A percentile compares a stretch with the other conserved stretches of the same genome.
phyloP scores from a whole-genome alignment of 2,888 invertebrate species.

The Pseudanteris insignis region DNA sequence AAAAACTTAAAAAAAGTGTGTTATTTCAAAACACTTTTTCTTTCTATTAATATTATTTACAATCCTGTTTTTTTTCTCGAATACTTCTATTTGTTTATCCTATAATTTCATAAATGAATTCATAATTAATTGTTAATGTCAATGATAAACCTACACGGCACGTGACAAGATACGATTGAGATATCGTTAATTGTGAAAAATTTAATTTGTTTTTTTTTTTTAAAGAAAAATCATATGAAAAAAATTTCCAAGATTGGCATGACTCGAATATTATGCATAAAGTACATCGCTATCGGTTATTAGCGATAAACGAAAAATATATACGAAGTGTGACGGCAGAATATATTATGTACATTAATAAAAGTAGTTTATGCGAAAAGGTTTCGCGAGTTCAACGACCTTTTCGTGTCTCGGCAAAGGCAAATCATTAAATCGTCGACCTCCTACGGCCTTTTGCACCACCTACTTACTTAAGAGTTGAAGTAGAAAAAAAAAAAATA shows the following conservation, averaged over 20 bases:
- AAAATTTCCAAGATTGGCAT: too few relatives aligned
- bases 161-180: neutral
- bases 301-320: neutral
- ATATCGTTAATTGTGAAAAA: too few relatives aligned
- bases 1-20: too few relatives aligned
- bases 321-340: constrained; percentile 1
- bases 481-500: constrained; percentile 19
- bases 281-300: neutral
- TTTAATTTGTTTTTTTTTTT: too few relatives aligned
- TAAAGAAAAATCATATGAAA: too few relatives aligned
- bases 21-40: too few relatives aligned
- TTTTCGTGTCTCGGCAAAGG: constrained; percentile 27
- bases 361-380: constrained; percentile 24
- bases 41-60: too few relatives aligned
- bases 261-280: too few relatives aligned
- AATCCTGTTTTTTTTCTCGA: too few relatives aligned
- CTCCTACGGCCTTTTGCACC: constrained; percentile 41
- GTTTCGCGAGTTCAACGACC: constrained; percentile 37
- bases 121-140: too few relatives aligned
- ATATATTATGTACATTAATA: constrained; percentile 9
- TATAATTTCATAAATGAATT: too few relatives aligned
- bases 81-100: too few relatives aligned
- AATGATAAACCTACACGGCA: neutral
- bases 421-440: constrained; percentile 39
- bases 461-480: constrained; percentile 28